Conservation (phyloP, 2,113 vertebrate species). For the Erythrocercus mccallii region DNA sequence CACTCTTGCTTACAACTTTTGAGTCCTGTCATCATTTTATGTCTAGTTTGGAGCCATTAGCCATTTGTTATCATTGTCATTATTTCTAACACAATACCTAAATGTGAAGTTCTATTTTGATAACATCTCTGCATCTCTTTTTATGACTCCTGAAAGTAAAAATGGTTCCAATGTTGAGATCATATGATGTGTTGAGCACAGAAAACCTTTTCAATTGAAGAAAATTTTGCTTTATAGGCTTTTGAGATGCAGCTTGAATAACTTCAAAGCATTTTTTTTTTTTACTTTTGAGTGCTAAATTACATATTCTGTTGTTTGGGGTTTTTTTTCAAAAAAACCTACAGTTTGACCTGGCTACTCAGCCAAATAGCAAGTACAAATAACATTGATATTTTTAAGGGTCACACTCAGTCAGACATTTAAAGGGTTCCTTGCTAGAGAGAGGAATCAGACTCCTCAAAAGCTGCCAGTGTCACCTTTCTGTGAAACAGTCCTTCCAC, state of each 20-base stretch:
- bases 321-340: not conserved
- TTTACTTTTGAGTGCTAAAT: not conserved
- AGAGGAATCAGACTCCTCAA: not conserved
- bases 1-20: not conserved
- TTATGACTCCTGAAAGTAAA: not conserved
- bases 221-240: not conserved
- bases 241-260: not conserved
- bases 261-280: not conserved
- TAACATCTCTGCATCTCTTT: not conserved
- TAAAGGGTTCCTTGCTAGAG: not conserved
- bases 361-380: not conserved
- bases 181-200: not conserved
- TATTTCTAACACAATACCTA: not conserved
- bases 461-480: not conserved
- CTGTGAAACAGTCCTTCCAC: not conserved
- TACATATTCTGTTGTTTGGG: not conserved
- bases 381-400: not conserved
- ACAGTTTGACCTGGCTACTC: not conserved
- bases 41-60: not conserved
- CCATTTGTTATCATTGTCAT: rapidly evolving
- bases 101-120: not conserved
- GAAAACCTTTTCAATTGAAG: not conserved
- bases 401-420: not conserved
- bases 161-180: not conserved
- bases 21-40: not conserved